Percentiles rank a stretch among this genome's conserved stretches.
These are phyloP conservation scores for Helicolenus hilgendorfi DNA, from an alignment of 2,797 vertebrate species.

Conservation along the genomic window DNA sequence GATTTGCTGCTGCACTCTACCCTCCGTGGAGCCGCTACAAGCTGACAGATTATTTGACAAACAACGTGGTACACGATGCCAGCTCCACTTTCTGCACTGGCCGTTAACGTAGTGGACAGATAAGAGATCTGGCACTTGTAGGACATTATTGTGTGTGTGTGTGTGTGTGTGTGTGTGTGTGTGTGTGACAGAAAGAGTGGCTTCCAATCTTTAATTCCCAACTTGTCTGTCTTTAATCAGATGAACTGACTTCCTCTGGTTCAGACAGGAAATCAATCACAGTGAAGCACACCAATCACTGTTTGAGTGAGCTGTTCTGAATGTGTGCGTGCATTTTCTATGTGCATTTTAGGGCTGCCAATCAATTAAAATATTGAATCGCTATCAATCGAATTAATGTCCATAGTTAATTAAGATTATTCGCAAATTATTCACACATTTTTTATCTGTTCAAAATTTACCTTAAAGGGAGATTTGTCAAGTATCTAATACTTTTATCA, in stretches of 20 bases:
- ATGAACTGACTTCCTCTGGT: conserved; percentile 69
- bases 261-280: conserved; percentile 74
- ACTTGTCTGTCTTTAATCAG: conserved; percentile 78
- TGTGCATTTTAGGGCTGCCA: neutral
- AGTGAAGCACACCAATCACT: conserved; percentile 45
- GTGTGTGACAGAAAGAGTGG: conserved; percentile 11
- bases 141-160: conserved; percentile 7
- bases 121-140: conserved; percentile 61
- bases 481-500: no score
- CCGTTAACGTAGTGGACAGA: conserved; percentile 34
- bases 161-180: neutral
- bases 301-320: conserved; percentile 6
- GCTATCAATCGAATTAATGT: no score
- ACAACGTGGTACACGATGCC: conserved; percentile 39
- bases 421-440: neutral
- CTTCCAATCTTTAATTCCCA: conserved; percentile 70
- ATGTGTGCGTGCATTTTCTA: neutral
- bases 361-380: no score
- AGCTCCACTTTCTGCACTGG: conserved; percentile 30
- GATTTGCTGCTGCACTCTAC: conserved; percentile 48
- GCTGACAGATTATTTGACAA: conserved; percentile 70
- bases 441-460: neutral
- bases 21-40: conserved; percentile 27
- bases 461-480: neutral
- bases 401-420: no score